phyloP scores from a whole-genome alignment of 2,113 vertebrate genomes.

The Corythornis vintsioides region DNA sequence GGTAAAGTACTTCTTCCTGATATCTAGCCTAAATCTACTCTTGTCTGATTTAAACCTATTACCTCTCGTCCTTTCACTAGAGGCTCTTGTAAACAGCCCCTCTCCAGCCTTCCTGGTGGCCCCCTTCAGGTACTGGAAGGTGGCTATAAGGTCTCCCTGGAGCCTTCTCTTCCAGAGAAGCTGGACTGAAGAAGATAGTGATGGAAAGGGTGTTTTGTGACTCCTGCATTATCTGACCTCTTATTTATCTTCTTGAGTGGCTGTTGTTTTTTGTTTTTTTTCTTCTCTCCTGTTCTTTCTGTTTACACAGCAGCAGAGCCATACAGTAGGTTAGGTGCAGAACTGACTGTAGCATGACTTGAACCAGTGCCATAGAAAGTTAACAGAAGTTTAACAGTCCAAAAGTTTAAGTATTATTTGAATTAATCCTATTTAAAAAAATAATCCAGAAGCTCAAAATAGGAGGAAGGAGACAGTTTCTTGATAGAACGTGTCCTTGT shows the following conservation, averaged over 20 bases:
- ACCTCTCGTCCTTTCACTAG: too few species aligned
- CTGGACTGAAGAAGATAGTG: background rate
- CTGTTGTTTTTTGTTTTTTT: background rate
- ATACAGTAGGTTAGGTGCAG: background rate
- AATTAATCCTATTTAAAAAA: background rate
- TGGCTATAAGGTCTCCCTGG: too few species aligned
- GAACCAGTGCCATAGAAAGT: background rate
- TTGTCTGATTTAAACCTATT: too few species aligned
- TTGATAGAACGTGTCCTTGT: background rate
- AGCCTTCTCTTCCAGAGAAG: background rate
- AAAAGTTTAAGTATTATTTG: background rate
- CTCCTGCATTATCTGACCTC: background rate
- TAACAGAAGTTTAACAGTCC: background rate
- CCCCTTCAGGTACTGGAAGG: too few species aligned
- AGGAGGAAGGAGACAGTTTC: background rate
- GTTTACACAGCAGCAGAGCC: background rate
- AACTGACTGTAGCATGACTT: background rate
- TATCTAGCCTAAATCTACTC: too few species aligned
- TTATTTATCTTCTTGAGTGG: accelerated
- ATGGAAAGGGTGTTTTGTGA: background rate
- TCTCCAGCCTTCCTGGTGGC: too few species aligned
- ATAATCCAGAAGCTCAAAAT: background rate
- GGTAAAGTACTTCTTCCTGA: too few species aligned
- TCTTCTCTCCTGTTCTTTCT: background rate
- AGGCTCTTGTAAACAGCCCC: too few species aligned